These are phyloP conservation scores for Lagria hirta DNA, from an alignment of 2,888 invertebrate genomes.

Conservation along the genomic window DNA sequence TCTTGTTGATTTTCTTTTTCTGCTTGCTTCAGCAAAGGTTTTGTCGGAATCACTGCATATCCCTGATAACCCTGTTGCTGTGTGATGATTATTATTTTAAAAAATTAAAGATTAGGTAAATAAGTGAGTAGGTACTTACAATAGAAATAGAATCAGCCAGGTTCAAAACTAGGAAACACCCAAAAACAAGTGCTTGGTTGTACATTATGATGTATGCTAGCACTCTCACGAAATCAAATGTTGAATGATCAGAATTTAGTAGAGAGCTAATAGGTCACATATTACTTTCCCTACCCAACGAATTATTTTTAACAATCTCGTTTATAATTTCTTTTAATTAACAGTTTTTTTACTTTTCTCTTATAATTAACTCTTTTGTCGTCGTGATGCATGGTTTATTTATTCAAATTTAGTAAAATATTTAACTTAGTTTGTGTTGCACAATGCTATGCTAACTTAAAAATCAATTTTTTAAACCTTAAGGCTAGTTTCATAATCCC, in stretches of 20 bases:
- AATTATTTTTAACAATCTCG: too few species aligned
- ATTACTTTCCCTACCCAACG: slow-evolving; percentile 30
- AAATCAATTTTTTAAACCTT: slow-evolving; percentile 15
- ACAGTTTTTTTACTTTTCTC: background rate
- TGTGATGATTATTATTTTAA: slow-evolving; percentile 5
- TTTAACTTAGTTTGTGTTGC: slow-evolving; percentile 8
- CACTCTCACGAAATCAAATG: slow-evolving; percentile 19
- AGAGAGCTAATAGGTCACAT: slow-evolving; percentile 24
- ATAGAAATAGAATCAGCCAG: slow-evolving; percentile 24
- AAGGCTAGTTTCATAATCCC: slow-evolving; percentile 26
- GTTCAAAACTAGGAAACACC: slow-evolving; percentile 12
- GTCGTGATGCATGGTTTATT: background rate
- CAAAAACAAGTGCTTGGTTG: slow-evolving; percentile 10
- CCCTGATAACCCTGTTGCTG: slow-evolving; percentile 16
- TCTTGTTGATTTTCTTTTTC: slow-evolving; percentile 72
- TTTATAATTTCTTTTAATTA: too few species aligned
- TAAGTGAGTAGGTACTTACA: slow-evolving; percentile 31
- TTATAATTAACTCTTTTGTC: background rate
- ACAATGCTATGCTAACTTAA: slow-evolving; percentile 6
- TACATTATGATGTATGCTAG: slow-evolving; percentile 6
- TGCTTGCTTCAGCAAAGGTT: slow-evolving; percentile 50
- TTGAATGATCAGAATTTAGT: slow-evolving; percentile 18
- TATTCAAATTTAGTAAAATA: slow-evolving; percentile 3
- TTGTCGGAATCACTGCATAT: slow-evolving; percentile 27
- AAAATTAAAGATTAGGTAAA: background rate